These are phyloP conservation scores for Lates japonicus DNA, from an alignment of 2,797 vertebrate genomes.

Conservation along the genomic window DNA sequence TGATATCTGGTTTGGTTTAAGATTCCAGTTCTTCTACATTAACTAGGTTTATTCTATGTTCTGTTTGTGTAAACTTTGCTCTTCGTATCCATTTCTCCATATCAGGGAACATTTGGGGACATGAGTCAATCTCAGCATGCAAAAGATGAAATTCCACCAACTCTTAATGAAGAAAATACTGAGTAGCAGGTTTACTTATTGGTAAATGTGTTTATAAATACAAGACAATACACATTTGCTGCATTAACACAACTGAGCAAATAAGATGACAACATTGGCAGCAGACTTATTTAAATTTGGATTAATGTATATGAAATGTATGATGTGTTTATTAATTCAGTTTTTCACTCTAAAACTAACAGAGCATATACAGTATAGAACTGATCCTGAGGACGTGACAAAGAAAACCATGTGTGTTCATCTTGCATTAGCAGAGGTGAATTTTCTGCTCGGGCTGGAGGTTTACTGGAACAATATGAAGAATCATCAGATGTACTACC, in stretches of 20 bases:
- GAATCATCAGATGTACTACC: slow-evolving; percentile 43
- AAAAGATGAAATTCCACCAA: neutral
- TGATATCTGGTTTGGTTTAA: neutral
- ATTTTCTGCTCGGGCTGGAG: neutral
- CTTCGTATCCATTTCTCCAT: too few species aligned
- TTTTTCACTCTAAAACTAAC: neutral
- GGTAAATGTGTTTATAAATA: too few species aligned
- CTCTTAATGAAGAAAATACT: neutral
- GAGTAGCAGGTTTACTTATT: neutral
- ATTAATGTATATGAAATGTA: neutral
- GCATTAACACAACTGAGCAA: neutral
- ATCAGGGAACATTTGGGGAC: too few species aligned
- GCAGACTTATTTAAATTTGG: neutral
- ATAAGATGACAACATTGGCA: neutral
- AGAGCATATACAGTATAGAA: slow-evolving; percentile 6
- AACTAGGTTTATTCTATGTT: neutral
- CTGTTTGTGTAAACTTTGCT: too few species aligned
- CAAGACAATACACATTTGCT: neutral
- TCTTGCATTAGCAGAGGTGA: slow-evolving; percentile 8
- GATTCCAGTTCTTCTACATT: neutral
- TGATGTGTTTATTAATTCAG: neutral
- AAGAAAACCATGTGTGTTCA: slow-evolving; percentile 16
- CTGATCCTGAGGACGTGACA: neutral
- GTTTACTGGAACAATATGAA: slow-evolving; percentile 41
- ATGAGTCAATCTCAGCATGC: neutral